Evolutionary conservation across 2,113 vertebrate species (phyloP), one percentile per base, ranked within the genome.

Genomic region (Strigops habroptila): DNA sequence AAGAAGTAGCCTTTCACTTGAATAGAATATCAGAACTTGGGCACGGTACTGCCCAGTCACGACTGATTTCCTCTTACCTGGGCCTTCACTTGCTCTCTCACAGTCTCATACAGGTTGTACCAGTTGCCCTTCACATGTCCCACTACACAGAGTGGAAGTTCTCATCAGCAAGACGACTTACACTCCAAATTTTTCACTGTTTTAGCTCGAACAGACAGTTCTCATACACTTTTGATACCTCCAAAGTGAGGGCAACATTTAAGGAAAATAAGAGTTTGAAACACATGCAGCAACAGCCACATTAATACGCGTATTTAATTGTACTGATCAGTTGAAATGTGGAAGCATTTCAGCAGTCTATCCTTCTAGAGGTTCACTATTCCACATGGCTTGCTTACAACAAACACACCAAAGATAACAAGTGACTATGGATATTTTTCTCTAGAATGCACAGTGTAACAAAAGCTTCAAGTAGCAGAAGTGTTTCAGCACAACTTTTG

Each of bases 381-480:
- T 88, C 60, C 60, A 68, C 48, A 52, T 27, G 43, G 31, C 41
- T 86, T 91, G 44, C 48, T 91, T 86, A 79, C 24, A 93, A 75
- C 12, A 84, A 90, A 81, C 14, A 33, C 39, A 91, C 33, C 57
- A 46, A 77, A 70, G 59, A 27, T 62, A 80, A 83, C 43, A 64
- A 81, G 33, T 9, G 10, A 46, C 68, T 67, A 19, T 2, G 7
- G 63, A 9, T 80, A 77, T 85, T 79, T 82, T 94, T 67, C 85
- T 64, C 51, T 37, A 44, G 71, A 67, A 93, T 3, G 17, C 28
- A 88, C 59, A 88, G 17, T 33, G 5, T 14, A 95, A 82, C 60
- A 90, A 91, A 82, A 95, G 31, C 76, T 84, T 88, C 24, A 39
- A 86, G 67, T 22, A 78, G 73, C 82, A 91, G 37, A 81, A 87